These are phyloP conservation scores for Ypsolopha scabrella DNA, from an alignment of 2,888 invertebrate species.

Conservation along the genomic window DNA sequence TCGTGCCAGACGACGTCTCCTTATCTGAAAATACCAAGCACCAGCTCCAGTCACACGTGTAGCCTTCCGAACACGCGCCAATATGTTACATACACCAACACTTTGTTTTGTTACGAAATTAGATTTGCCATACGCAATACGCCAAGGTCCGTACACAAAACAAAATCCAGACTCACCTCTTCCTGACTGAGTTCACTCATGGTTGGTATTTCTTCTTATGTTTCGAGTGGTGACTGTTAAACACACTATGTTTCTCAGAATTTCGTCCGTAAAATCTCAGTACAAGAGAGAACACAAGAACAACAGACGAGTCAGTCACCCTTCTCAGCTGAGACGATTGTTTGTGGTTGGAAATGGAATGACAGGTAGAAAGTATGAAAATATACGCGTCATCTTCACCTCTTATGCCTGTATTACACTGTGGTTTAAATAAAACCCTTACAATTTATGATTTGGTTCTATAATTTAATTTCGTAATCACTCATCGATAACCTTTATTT, in stretches of 20 bases:
- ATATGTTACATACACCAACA: conserved; percentile 37
- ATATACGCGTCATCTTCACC: conserved; percentile 62
- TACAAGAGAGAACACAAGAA: conserved; percentile 38
- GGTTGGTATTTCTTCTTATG: conserved; percentile 25
- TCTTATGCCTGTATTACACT: not conserved
- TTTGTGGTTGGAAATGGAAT: conserved; percentile 42
- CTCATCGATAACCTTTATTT: no score
- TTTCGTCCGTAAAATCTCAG: conserved; percentile 35
- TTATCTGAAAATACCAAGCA: conserved; percentile 71
- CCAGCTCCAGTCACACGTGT: conserved; percentile 38
- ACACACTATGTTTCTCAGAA: conserved; percentile 34
- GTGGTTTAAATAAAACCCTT: no score
- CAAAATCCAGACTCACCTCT: conserved; percentile 77
- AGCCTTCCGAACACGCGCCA: conserved; percentile 28
- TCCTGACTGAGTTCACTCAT: conserved; percentile 92
- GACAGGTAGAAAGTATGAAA: conserved; percentile 67
- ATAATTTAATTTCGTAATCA: no score
- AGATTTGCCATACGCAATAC: conserved; percentile 61
- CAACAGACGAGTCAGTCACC: conserved; percentile 63
- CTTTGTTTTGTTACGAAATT: conserved; percentile 71
- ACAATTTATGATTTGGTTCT: no score
- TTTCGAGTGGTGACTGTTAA: conserved; percentile 22
- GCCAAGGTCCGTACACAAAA: conserved; percentile 52
- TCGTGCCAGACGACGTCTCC: conserved; percentile 80
- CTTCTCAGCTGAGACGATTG: conserved; percentile 27